Percentiles rank a stretch among this genome's conserved stretches.
Conservation (phyloP, 2,797 vertebrate genomes). For the Emydoidea blandingii region DNA sequence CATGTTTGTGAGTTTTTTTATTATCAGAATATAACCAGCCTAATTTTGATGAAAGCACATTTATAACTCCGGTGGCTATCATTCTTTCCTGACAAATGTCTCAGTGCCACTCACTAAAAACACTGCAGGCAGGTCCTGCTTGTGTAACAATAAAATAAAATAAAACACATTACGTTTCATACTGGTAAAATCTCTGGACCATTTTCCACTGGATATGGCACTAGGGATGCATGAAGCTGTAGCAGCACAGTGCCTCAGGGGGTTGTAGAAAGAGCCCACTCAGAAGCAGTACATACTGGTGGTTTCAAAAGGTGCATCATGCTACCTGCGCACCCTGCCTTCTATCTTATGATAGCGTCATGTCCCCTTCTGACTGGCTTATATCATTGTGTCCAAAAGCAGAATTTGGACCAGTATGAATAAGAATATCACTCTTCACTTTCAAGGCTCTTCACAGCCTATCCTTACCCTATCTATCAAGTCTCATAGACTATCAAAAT, state of each 20-base stretch:
- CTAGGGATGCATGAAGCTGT: not conserved
- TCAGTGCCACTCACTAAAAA: not conserved
- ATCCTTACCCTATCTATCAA: not conserved
- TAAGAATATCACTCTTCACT: not conserved
- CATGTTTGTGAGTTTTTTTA: not conserved
- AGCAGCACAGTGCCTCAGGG: not conserved
- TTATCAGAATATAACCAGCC: accelerated
- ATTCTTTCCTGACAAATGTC: not conserved
- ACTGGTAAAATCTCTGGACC: not conserved
- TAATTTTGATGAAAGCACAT: not conserved
- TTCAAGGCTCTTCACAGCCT: not conserved
- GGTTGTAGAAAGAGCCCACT: not conserved
- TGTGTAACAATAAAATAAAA: not conserved
- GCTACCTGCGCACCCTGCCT: not conserved
- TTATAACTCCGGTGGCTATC: not conserved
- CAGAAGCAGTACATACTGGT: not conserved
- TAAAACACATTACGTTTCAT: not conserved
- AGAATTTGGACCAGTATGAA: not conserved
- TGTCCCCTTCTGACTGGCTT: not conserved
- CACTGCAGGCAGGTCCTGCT: not conserved
- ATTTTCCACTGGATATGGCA: not conserved
- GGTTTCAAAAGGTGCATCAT: slow-evolving; percentile 12
- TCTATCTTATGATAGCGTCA: not conserved
- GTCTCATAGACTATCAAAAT: not conserved
- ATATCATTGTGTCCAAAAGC: not conserved